Conservation (phyloP, 2,797 vertebrate species). For the Sebastes oblongus region DNA sequence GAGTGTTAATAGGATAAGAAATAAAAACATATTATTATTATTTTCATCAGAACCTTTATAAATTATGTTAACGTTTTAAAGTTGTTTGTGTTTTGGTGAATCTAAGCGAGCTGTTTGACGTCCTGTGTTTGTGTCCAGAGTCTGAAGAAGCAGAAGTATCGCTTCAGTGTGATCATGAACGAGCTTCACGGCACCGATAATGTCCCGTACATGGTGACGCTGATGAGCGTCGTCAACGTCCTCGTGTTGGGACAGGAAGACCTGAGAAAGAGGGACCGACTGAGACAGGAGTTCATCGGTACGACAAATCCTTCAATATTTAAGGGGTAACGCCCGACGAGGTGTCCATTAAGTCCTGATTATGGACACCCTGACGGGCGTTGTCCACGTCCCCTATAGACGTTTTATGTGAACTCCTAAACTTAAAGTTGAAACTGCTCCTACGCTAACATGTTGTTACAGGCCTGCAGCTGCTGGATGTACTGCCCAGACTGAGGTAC, state of each 20-base stretch:
- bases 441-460: neutral
- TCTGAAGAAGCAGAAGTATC: slow-evolving; percentile 89
- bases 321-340: no score
- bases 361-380: no score
- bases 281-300: slow-evolving; percentile 91
- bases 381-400: no score
- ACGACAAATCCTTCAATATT: neutral
- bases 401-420: no score
- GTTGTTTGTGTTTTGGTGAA: neutral
- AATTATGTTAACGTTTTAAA: accelerated
- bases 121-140: slow-evolving; percentile 64
- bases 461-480: slow-evolving; percentile 89
- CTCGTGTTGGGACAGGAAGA: slow-evolving; percentile 86
- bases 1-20: no score
- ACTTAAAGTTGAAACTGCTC: no score
- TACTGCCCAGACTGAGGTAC: slow-evolving; percentile 87
- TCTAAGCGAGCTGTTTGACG: neutral
- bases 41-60: no score
- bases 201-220: slow-evolving; percentile 83
- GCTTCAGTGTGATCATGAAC: slow-evolving; percentile 89
- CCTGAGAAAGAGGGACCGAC: slow-evolving; percentile 81
- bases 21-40: no score
- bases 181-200: slow-evolving; percentile 87
- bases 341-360: no score
- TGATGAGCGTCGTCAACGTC: slow-evolving; percentile 89